Evolutionary conservation across 2,888 invertebrate genomes (phyloP), one percentile per base, ranked within the genome.

Genomic region (Bombylius major): DNA sequence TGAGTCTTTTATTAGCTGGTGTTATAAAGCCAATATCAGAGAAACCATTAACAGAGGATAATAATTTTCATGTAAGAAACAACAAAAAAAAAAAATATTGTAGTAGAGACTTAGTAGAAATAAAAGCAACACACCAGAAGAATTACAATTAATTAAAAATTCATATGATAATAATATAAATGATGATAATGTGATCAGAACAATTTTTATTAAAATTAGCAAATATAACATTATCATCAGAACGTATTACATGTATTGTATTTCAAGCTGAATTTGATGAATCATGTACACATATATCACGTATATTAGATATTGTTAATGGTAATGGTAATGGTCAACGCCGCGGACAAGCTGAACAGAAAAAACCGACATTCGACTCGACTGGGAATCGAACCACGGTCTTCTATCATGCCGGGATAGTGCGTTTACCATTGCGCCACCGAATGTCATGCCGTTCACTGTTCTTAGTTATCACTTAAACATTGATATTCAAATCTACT

Each of bases 221-320:
- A 0, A 82, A 87, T 62, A 94, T 97, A 63, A 88, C 92, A 8
- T 84, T 88, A 72, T 96, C 92, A 70, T 84, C 89, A 0, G 94
- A 95, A 66, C 78, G 96, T 60, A 91, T 95, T 64, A 87, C 89
- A 3, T 96, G 95, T 69, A 86, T 96, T 65, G 91, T 93, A 77
- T 93, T 94, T 68, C 93, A 92, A 76, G 84, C 89, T 0, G 89
- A 91, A 59, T 96, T 96, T 68, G 87, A 88, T 61, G 96, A 96
- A 69, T 83, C 83, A 0, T 82, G 91, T 31, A 83, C 84, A 60
- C 81, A 83, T 56, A 87, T 93, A 31, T 87, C 87, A 65, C 84
- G 86, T 64, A 90, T 89, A 69, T 75, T 95, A 57, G 87, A 89
- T 63, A 94, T 93, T 68, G 80, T 96, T 54, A 84, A n/a, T n/a